Evolutionary conservation across 2,888 invertebrate genomes (phyloP).

Genomic region (Philaethria dido): DNA sequence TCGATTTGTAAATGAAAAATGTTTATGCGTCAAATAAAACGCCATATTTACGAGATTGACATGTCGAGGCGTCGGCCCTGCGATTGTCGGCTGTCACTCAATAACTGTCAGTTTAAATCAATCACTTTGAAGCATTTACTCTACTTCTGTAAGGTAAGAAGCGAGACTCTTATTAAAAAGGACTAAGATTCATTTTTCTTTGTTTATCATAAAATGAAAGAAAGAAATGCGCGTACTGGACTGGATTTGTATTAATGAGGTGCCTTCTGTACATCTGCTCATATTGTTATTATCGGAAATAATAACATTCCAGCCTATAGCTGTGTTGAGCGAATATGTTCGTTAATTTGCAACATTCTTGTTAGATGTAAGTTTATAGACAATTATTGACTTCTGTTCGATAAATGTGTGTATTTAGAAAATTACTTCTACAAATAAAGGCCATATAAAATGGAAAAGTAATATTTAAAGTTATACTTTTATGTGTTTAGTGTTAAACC

Average conservation of each 20-base stretch:
- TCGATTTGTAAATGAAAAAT: conserved; percentile 41
- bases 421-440: not conserved
- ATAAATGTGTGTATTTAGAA: not conserved
- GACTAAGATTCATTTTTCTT: conserved; percentile 29
- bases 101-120: conserved; percentile 58
- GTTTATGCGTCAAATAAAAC: conserved; percentile 49
- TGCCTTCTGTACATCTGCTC: conserved; percentile 36
- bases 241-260: conserved; percentile 45
- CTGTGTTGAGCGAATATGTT: not conserved
- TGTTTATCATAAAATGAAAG: conserved; percentile 17
- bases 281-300: conserved; percentile 35
- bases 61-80: conserved; percentile 48
- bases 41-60: conserved; percentile 54
- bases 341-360: conserved; percentile 16
- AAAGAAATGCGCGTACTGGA: conserved; percentile 32
- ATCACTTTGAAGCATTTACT: conserved; percentile 45
- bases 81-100: conserved; percentile 49
- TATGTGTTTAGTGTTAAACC: not conserved
- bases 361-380: not conserved
- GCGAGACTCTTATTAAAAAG: conserved; percentile 24
- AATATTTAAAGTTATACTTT: not conserved
- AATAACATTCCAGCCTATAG: conserved; percentile 25
- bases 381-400: not conserved
- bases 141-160: conserved; percentile 26
- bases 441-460: not conserved